These are phyloP conservation scores for Invenusta paracnida DNA, from an alignment of 2,888 invertebrate species.

Conservation along the genomic window DNA sequence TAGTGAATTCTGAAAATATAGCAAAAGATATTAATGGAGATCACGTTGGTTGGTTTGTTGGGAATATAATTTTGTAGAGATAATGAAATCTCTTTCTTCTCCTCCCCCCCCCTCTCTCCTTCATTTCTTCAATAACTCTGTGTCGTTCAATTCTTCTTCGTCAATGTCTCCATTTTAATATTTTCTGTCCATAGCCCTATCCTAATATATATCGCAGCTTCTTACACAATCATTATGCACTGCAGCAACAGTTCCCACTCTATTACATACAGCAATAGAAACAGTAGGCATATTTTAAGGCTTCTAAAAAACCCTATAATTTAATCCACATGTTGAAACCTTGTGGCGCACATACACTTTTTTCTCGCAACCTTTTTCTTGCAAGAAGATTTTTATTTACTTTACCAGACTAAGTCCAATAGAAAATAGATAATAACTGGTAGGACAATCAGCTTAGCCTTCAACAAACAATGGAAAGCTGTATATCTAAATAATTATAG, in stretches of 20 bases:
- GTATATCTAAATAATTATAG: too few relatives aligned
- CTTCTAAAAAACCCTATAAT: neutral
- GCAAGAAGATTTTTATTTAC: neutral
- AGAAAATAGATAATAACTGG: constrained; percentile 5
- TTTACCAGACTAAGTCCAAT: neutral
- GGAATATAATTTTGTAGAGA: too few relatives aligned
- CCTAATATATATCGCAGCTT: too few relatives aligned
- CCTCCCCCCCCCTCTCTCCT: too few relatives aligned
- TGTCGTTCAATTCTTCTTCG: too few relatives aligned
- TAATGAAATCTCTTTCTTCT: too few relatives aligned
- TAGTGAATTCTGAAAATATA: neutral
- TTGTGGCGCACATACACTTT: neutral
- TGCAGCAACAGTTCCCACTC: too few relatives aligned
- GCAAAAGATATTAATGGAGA: neutral
- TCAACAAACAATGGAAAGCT: constrained; percentile 12
- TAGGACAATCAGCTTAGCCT: neutral
- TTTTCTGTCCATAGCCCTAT: too few relatives aligned
- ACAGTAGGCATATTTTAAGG: too few relatives aligned
- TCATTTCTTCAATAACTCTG: too few relatives aligned
- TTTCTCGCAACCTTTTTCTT: neutral
- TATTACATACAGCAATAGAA: neutral
- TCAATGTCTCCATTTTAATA: too few relatives aligned
- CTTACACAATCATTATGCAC: too few relatives aligned
- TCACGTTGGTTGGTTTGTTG: neutral
- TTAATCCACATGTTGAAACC: constrained; percentile 4